Percentiles rank a stretch among this genome's conserved stretches.
phyloP scores from a whole-genome alignment of 2,888 invertebrate genomes.

The Balanococcus diminutus region DNA sequence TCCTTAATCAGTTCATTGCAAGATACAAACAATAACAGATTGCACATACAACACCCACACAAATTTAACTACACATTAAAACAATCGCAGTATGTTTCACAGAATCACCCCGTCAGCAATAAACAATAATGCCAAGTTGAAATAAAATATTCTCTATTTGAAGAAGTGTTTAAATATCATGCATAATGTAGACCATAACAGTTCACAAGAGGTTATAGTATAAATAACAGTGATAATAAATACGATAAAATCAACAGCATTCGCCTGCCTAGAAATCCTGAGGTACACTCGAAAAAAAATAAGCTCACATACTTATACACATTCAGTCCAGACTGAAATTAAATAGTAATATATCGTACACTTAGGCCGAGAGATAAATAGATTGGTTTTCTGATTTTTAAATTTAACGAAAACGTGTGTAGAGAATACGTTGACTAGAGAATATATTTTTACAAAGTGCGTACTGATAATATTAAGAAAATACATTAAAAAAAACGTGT shows the following conservation, averaged over 20 bases:
- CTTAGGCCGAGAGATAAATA: neutral
- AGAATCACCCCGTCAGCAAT: too few relatives aligned
- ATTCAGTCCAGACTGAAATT: neutral
- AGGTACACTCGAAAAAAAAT: neutral
- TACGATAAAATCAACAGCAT: neutral
- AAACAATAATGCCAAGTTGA: too few relatives aligned
- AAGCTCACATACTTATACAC: neutral
- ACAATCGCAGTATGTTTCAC: too few relatives aligned
- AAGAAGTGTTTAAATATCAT: constrained; percentile 42
- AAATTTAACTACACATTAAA: too few relatives aligned
- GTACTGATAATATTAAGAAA: neutral
- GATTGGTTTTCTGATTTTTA: neutral
- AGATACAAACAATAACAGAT: too few relatives aligned
- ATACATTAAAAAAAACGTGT: neutral
- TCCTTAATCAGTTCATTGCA: too few relatives aligned
- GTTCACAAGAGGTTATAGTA: constrained; percentile 19
- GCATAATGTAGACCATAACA: constrained; percentile 34
- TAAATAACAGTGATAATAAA: constrained; percentile 29
- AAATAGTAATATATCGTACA: neutral
- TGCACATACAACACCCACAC: too few relatives aligned
- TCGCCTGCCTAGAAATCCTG: neutral
- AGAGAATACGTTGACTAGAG: constrained; percentile 26
- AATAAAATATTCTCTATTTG: constrained; percentile 18
- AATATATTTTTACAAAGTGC: constrained; percentile 37
- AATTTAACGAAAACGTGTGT: constrained; percentile 10